Evolutionary conservation across 1,140 invertebrate genomes (phyloP), one percentile per base, ranked within the genome.

Genomic region (Coelopa frigida): DNA sequence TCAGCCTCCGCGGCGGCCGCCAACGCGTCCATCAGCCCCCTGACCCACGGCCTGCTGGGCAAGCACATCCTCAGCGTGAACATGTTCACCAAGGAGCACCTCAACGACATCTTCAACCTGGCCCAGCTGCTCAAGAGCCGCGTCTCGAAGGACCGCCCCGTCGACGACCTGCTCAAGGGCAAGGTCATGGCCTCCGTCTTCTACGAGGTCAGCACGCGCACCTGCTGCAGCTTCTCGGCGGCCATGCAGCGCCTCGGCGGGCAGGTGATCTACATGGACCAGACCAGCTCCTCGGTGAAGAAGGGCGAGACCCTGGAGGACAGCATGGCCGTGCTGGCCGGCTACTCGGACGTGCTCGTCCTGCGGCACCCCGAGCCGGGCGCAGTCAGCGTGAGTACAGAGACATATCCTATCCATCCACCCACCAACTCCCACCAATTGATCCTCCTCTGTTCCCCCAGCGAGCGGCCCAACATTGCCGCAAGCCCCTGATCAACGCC

Each of bases 241-340:
- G 97, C 97, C 3, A 97, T 98, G 92, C 83, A 94, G 67, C 74
- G 94, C 56, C 77, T 99, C 12, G 96, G 95, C 15, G 97, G 94
- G 1, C 77, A 79, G 11, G 90, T 98, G 1, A 83, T 96, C 50
- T 78, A 85, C 57, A 87, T 98, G 72, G 87, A 98, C 65, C 84
- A 85, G 48, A 78, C 80, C 0, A 88, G 82, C 36, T 98, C 94
- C 0, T 98, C 95, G 0, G 86, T 88, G 10, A 87, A 94, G 62
- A 99, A 99, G 73, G 97, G 96, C 38, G 97, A 99, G 78, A 85
- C 85, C 14, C 73, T 99, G 11, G 89, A 96, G 79, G 89, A 93
- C 72, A 86, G 88, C 43, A 81, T 92, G 17, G 74, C 82, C 10
- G 78, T 89, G 12, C 88, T 94, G 85, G 82, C 87, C 33, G 82